A percentile compares a stretch with the other conserved stretches of the same genome.
Evolutionary conservation across 1,140 invertebrate genomes (phyloP).

Genomic region (Macrosteles quadrilineatus): DNA sequence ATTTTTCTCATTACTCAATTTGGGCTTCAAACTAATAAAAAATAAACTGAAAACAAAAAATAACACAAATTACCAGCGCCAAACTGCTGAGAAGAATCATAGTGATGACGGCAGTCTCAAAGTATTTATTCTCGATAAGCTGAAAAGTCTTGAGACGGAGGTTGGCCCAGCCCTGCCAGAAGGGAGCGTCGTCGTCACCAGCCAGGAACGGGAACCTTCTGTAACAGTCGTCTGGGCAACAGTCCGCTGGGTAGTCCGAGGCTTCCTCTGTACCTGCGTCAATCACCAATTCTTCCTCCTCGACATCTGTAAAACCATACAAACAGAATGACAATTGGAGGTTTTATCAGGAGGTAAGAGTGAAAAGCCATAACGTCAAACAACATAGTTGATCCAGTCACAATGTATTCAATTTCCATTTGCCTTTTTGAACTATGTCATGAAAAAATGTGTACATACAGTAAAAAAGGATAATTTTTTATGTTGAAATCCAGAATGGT

Average conservation of each 20-base stretch:
- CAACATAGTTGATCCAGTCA: too few species aligned
- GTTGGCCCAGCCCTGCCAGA: slow-evolving; percentile 93
- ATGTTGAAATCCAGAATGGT: too few species aligned
- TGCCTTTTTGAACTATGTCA: too few species aligned
- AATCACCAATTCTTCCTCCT: slow-evolving; percentile 60
- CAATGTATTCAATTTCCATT: too few species aligned
- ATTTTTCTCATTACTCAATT: not conserved
- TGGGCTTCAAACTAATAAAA: not conserved
- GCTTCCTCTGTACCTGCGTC: slow-evolving; percentile 63
- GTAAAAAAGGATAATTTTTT: too few species aligned
- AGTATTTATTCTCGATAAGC: slow-evolving; percentile 98
- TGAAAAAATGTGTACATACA: too few species aligned
- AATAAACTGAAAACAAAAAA: not conserved
- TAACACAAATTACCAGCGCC: slow-evolving; percentile 86
- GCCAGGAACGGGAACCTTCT: slow-evolving; percentile 82
- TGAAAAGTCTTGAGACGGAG: slow-evolving; percentile 89
- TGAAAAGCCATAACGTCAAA: too few species aligned
- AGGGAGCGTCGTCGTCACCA: slow-evolving; percentile 85
- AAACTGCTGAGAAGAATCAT: slow-evolving; percentile 98
- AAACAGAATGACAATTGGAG: too few species aligned
- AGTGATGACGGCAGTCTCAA: slow-evolving; percentile 97
- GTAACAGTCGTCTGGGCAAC: slow-evolving; percentile 89
- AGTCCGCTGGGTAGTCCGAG: slow-evolving; percentile 86
- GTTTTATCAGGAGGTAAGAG: too few species aligned
- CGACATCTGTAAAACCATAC: slow-evolving; percentile 50